A percentile compares a stretch with the other conserved stretches of the same genome.
These are phyloP conservation scores for Passer domesticus DNA, from an alignment of 2,113 vertebrate species.

Conservation along the genomic window DNA sequence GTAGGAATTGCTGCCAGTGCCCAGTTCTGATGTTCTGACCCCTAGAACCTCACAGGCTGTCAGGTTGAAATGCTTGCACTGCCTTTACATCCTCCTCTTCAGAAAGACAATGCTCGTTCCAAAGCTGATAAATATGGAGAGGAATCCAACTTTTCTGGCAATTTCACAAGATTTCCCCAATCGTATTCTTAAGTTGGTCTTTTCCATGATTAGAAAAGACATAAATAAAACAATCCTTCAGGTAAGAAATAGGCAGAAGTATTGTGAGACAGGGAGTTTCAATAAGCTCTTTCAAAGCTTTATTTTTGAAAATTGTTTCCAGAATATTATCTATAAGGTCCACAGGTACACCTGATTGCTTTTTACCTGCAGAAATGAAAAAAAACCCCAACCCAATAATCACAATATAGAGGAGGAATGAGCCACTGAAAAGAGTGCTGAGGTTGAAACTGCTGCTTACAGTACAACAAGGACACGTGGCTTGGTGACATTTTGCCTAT, in stretches of 20 bases:
- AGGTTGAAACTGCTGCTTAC: neutral
- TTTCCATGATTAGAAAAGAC: neutral
- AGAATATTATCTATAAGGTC: neutral
- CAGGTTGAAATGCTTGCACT: neutral
- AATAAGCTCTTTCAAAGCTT: neutral
- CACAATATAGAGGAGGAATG: neutral
- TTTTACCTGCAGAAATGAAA: neutral
- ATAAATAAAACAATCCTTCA: neutral
- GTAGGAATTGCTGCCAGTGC: neutral
- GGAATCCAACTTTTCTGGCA: neutral
- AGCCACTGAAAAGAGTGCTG: neutral
- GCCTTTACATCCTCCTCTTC: neutral
- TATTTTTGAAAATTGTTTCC: neutral
- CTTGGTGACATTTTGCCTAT: neutral
- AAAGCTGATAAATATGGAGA: neutral
- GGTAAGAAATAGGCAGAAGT: neutral
- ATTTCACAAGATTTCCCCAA: neutral
- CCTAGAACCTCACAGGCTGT: fast-evolving
- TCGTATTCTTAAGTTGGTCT: neutral
- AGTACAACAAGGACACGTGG: neutral
- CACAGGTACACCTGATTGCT: neutral
- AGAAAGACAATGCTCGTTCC: neutral
- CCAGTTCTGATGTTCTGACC: neutral
- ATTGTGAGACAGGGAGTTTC: neutral
- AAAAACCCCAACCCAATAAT: fast-evolving